phyloP scores from a whole-genome alignment of 2,888 invertebrate genomes.

The Callimorpha dominula region DNA sequence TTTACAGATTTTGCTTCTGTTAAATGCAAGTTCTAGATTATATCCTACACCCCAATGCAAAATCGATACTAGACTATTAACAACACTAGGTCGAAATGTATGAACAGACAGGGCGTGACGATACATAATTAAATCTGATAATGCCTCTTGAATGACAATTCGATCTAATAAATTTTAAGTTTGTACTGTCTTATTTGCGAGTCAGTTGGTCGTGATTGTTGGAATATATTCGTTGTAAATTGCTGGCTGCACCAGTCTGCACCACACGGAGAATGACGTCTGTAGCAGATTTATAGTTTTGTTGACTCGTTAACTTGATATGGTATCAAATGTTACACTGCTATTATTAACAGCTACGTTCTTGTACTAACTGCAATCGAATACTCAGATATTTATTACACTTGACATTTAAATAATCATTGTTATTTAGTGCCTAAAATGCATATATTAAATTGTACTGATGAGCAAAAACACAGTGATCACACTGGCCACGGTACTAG shows the following conservation, averaged over 20 bases:
- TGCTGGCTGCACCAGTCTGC: slow-evolving; percentile 58
- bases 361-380: slow-evolving; percentile 45
- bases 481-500: no score
- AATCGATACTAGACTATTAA: not conserved
- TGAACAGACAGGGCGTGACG: slow-evolving; percentile 31
- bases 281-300: slow-evolving; percentile 74
- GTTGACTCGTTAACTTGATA: slow-evolving; percentile 76
- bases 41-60: not conserved
- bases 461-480: no score
- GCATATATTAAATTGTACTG: not conserved
- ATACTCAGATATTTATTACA: slow-evolving; percentile 42
- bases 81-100: slow-evolving; percentile 13
- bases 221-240: slow-evolving; percentile 65
- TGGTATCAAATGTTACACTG: slow-evolving; percentile 60
- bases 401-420: not conserved
- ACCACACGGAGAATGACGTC: slow-evolving; percentile 73
- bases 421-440: not conserved
- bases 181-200: slow-evolving; percentile 52
- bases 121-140: slow-evolving; percentile 20
- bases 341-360: slow-evolving; percentile 49
- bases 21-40: no score
- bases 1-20: no score
- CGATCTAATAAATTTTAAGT: slow-evolving; percentile 46
- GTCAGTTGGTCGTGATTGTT: slow-evolving; percentile 54
- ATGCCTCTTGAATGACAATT: slow-evolving; percentile 41